Base-by-base conservation (phyloP, 23 tunicate genomes). In the Oikopleura vanhoeffeni region DNA sequence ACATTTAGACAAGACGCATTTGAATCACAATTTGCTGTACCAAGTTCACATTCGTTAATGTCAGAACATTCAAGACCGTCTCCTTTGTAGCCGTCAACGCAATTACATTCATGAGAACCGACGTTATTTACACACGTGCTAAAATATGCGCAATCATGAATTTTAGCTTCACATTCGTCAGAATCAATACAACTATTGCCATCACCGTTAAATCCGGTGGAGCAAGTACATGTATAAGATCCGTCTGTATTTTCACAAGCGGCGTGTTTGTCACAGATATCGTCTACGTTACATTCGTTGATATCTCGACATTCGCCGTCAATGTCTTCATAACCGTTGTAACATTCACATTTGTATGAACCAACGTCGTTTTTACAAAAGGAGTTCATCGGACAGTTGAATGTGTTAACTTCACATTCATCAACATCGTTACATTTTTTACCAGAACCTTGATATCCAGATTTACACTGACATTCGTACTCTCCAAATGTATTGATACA, bases 401-500 rank as follows among this genome's bases (percentile, higher is more conserved):
- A 8, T 39, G 83, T 0, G 35, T 76, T 13, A 76, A 82, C 57
- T 1, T 76, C 88, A 42, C 88, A 86, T 41, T 86, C 76, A 0
- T 83, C 41, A 1, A 39, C 71, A 39, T n/a, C 40, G 3, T 41
- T 76, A 57, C 88, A 86, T 39, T 41, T 41, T 28, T 41, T 38
- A 4, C 88, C 88, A 49, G 83, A 86, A 38, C 76, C 76, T 4
- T 83, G 3, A 36, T 41, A 86, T 0, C 88, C 88, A 32, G 39
- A 64, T 39, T 41, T 57, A 39, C 88, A 86, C 1, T 35, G 71
- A 40, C 88, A 86, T 71, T 71, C 35, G 35, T 8, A 8, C 8
- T 49, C 60, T 49, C 60, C 60, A 49, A 18, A 18, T 8, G 60
- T 49, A 18, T 49, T 49, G 60, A 18, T 49, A 49, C 60, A 49